phyloP scores from a whole-genome alignment of 1,140 invertebrate genomes.

The Stegodyphus dumicola region DNA sequence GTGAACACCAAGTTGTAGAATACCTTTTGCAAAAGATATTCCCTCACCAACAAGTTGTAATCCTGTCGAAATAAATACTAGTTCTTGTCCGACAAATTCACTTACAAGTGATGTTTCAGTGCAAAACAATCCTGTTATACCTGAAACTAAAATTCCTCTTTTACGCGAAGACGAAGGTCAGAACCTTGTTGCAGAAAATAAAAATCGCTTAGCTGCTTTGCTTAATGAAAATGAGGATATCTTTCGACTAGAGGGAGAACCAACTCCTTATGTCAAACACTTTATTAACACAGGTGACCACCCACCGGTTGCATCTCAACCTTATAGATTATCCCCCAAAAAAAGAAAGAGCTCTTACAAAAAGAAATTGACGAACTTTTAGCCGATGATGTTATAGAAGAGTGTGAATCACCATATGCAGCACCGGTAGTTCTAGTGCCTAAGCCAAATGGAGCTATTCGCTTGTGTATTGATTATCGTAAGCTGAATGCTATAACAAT shows the following conservation, averaged over 20 bases:
- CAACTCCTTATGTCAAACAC: not conserved
- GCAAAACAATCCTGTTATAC: not conserved
- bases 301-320: not conserved
- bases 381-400: slow-evolving; percentile 10
- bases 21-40: too few species aligned
- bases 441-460: not conserved
- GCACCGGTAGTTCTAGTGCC: not conserved
- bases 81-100: too few species aligned
- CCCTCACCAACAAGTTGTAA: too few species aligned
- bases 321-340: not conserved
- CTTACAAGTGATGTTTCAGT: too few species aligned
- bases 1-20: too few species aligned
- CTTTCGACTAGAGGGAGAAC: too few species aligned
- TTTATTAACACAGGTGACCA: slow-evolving; percentile 4
- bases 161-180: not conserved
- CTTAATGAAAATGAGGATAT: too few species aligned
- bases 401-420: slow-evolving; percentile 2
- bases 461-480: not conserved
- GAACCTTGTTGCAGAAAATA: too few species aligned
- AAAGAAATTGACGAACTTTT: slow-evolving; percentile 6
- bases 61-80: too few species aligned
- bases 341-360: not conserved
- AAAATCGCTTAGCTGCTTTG: too few species aligned
- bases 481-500: slow-evolving; percentile 52
- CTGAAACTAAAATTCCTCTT: not conserved